A percentile compares a stretch with the other conserved stretches of the same genome.
Evolutionary conservation across 2,888 invertebrate species (phyloP).

Genomic region (Cataglyphis rosenhaueri): DNA sequence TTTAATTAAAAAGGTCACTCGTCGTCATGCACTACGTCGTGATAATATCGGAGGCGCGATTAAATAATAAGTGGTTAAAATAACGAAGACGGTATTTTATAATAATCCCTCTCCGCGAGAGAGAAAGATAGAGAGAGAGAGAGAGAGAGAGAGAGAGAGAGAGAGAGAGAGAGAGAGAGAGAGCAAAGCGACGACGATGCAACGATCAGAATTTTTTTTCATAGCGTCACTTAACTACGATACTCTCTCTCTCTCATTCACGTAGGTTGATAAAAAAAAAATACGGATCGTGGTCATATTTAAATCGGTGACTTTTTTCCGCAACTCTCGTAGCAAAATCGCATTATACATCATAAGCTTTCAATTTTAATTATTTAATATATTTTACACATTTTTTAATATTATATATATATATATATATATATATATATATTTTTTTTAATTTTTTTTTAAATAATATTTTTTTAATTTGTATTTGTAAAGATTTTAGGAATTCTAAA

Average conservation of each 20-base stretch:
- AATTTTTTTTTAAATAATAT: background rate
- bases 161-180: no score
- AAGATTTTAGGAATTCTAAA: background rate
- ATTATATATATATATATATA: no score
- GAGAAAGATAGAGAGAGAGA: no score
- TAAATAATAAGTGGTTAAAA: constrained; percentile 50
- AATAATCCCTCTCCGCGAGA: constrained; percentile 28
- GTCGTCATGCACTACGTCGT: constrained; percentile 4
- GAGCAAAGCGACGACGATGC: no score
- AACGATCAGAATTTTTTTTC: constrained; percentile 11
- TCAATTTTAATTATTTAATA: background rate
- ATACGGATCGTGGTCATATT: background rate
- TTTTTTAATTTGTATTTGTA: background rate
- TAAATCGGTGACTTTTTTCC: background rate
- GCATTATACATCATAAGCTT: background rate
- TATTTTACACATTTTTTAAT: background rate
- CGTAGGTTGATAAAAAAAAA: constrained; percentile 39
- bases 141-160: no score
- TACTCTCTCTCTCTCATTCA: constrained; percentile 47
- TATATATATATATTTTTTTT: no score
- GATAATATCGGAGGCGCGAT: constrained; percentile 39
- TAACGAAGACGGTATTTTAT: constrained; percentile 41
- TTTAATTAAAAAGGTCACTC: constrained; percentile 42
- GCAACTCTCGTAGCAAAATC: background rate
- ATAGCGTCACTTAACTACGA: constrained; percentile 28